These are phyloP conservation scores for Sarcophaga caerulescens DNA, from an alignment of 2,888 invertebrate species.

Conservation along the genomic window DNA sequence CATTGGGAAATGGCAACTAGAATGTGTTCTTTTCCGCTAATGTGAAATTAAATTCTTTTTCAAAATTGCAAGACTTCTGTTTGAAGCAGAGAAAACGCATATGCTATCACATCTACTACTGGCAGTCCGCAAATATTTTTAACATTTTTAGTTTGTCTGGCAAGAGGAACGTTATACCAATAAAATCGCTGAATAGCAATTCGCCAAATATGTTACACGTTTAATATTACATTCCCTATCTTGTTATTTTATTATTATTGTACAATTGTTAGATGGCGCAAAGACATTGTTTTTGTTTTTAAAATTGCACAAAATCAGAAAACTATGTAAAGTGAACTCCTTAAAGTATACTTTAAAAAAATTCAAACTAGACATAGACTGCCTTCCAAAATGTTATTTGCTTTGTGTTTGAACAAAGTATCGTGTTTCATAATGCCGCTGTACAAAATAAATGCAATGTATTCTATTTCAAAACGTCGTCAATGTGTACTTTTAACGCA, in stretches of 20 bases:
- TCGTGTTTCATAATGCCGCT: no score
- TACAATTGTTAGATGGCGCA: background rate
- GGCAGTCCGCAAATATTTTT: background rate
- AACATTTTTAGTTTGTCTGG: background rate
- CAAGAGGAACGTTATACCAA: background rate
- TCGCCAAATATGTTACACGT: slow-evolving; percentile 57
- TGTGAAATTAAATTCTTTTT: slow-evolving; percentile 54
- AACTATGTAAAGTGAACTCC: background rate
- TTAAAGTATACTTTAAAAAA: background rate
- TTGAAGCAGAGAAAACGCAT: slow-evolving; percentile 19
- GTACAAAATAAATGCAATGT: no score
- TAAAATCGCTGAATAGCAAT: slow-evolving; percentile 46
- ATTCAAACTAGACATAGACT: no score
- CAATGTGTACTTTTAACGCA: no score
- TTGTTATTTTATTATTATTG: slow-evolving; percentile 8
- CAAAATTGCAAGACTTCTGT: background rate
- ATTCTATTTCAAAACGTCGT: no score
- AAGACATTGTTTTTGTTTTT: background rate
- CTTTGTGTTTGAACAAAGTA: no score
- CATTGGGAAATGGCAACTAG: background rate
- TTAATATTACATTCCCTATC: slow-evolving; percentile 43
- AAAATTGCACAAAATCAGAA: background rate
- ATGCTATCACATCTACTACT: slow-evolving; percentile 7
- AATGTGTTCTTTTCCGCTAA: slow-evolving; percentile 36
- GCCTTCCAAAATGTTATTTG: no score